A percentile compares a stretch with the other conserved stretches of the same genome.
Evolutionary conservation across 2,797 vertebrate species (phyloP).

Genomic region (Catamblyrhynchus diadema): DNA sequence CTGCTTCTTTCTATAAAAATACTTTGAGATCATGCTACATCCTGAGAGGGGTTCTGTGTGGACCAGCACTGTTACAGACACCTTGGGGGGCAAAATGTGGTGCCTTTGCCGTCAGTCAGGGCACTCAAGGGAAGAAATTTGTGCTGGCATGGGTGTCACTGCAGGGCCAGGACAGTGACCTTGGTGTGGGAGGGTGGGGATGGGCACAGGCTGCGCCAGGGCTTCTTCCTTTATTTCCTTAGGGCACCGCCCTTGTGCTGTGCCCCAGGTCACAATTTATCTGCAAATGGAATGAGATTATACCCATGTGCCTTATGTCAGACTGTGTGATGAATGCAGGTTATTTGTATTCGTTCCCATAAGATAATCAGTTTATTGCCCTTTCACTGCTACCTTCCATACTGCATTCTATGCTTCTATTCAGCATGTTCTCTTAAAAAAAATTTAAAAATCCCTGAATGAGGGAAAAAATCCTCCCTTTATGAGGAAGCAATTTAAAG

Average conservation of each 20-base stretch:
- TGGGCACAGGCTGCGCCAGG: neutral
- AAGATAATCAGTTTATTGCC: neutral
- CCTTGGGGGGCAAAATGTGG: neutral
- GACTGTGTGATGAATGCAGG: neutral
- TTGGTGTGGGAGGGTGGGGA: neutral
- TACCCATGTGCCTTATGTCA: neutral
- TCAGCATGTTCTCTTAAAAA: neutral
- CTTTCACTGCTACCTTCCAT: neutral
- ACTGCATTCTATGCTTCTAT: neutral
- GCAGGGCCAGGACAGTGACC: neutral
- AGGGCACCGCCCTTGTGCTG: neutral
- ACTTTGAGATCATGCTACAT: neutral
- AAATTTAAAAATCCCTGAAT: neutral
- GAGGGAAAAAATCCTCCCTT: neutral
- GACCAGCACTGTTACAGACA: neutral
- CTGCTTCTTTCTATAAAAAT: neutral
- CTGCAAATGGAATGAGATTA: neutral
- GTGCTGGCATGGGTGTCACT: rapidly evolving
- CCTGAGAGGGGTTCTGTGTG: neutral
- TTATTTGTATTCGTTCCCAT: neutral
- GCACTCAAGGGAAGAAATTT: neutral
- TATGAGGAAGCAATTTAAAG: neutral
- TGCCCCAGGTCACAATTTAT: neutral
- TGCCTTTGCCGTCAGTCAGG: neutral
- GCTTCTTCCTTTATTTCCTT: neutral